phyloP scores from a whole-genome alignment of 2,113 vertebrate genomes.

The Geothlypis trichas region DNA sequence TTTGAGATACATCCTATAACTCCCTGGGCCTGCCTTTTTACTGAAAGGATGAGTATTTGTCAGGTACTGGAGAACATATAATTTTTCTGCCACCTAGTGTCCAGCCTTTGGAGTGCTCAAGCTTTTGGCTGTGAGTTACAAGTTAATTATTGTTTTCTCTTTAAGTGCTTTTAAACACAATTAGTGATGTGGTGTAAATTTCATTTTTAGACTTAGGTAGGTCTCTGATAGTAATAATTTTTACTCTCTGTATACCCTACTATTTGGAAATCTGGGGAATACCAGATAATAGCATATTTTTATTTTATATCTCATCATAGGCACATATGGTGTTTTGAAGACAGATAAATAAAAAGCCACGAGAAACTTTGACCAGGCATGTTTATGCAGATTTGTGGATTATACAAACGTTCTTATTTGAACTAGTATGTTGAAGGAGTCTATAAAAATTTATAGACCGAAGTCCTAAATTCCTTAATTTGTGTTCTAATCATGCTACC shows the following conservation, averaged over 20 bases:
- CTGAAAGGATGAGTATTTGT: fast-evolving
- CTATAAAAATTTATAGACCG: neutral
- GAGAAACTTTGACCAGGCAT: neutral
- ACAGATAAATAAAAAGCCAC: neutral
- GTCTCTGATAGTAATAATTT: neutral
- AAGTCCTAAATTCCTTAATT: neutral
- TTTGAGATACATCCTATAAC: neutral
- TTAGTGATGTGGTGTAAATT: neutral
- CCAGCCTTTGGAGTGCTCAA: neutral
- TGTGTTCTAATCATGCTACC: neutral
- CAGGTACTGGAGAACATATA: neutral
- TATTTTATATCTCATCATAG: neutral
- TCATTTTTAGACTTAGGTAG: neutral
- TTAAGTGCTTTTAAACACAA: neutral
- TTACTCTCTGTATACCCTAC: neutral
- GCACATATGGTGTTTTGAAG: neutral
- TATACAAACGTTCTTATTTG: neutral
- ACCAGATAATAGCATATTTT: neutral
- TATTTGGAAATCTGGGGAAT: neutral
- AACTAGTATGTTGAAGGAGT: neutral
- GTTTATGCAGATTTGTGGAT: neutral
- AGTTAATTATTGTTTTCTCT: neutral
- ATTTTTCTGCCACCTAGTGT: conserved; percentile 62
- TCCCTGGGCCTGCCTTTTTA: neutral
- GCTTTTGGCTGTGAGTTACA: neutral